phyloP scores from a whole-genome alignment of 2,888 invertebrate species.

The Pyrrhosoma nymphula region DNA sequence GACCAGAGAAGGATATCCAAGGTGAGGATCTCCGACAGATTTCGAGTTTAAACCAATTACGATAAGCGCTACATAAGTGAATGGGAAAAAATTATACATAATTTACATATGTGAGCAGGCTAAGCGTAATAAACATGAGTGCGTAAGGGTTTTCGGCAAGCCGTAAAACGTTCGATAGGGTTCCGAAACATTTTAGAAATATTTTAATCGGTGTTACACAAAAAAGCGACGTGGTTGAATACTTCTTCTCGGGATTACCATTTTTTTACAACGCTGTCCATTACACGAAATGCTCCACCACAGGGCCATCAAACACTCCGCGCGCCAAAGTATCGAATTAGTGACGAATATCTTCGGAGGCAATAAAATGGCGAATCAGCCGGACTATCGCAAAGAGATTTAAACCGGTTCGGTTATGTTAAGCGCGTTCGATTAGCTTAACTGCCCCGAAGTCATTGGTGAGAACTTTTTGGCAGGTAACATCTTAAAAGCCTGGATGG shows the following conservation, averaged over 20 bases:
- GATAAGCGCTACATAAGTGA: background rate
- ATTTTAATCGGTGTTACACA: background rate
- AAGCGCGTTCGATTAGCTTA: slow-evolving; percentile 10
- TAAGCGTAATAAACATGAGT: background rate
- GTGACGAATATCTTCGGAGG: background rate
- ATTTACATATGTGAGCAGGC: background rate
- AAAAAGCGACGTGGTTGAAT: background rate
- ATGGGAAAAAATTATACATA: background rate
- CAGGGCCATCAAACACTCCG: background rate
- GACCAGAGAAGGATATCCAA: too few species aligned
- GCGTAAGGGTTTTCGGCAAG: background rate
- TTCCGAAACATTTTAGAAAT: background rate
- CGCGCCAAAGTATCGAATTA: background rate
- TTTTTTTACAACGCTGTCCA: slow-evolving; percentile 23
- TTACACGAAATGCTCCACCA: background rate
- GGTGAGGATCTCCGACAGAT: background rate
- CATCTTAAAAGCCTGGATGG: background rate
- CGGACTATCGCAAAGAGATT: background rate
- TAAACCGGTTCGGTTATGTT: slow-evolving; percentile 6
- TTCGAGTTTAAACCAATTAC: background rate
- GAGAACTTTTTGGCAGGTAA: background rate
- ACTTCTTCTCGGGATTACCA: background rate
- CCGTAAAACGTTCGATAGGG: slow-evolving; percentile 2
- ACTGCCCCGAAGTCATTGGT: background rate
- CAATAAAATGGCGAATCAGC: background rate